Base-by-base conservation (phyloP, 2,888 invertebrate genomes). In the Ochropacha duplaris region DNA sequence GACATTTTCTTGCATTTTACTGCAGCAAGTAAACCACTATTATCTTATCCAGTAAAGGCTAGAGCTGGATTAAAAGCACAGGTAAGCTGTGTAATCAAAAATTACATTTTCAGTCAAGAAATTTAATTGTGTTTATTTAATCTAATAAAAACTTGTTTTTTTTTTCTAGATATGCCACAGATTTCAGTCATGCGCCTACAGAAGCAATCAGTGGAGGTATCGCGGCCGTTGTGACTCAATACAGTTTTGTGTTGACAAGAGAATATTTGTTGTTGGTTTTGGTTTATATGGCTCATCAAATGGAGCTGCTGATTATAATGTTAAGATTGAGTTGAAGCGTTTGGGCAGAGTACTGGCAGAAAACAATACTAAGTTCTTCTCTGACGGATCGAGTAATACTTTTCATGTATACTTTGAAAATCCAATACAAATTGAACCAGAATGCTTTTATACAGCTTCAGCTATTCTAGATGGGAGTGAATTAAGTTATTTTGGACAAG, bases 161-260 rank as follows among this genome's bases (percentile, higher is more conserved):
- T 44, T 66, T 73, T 86, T 85, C 14, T 93, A 98, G 96, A 96
- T 98, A 56, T 98, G 98, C 79, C 98, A 98, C 90, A 94, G 99
- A 83, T 99, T 99, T 84, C 98, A 98, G 87, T 98, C 98, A 11
- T 98, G 98, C 78, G 99, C 99, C 4, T 99, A 98, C 87, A 95
- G 99, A 72, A 98, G 98, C 77, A 99, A 99, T 82, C 99, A 99
- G 84, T 99, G 99, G 99, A 95, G 99, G 57, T 99, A 99, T 85
- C 94, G 99, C 71, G 99, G 99, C 0, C 95, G 99, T 56, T 98
- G 98, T 84, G 99, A 99, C 85, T 98, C 98, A 59, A 99, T 99
- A 83, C 98, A 99, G 83, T 99, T 99, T 90, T 97, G 97, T 68
- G 98, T 98, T 1, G 99, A 99, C 87, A 96, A 97, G 64, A 95